phyloP scores from a whole-genome alignment of 1,140 invertebrate species.

The Aphis gossypii region DNA sequence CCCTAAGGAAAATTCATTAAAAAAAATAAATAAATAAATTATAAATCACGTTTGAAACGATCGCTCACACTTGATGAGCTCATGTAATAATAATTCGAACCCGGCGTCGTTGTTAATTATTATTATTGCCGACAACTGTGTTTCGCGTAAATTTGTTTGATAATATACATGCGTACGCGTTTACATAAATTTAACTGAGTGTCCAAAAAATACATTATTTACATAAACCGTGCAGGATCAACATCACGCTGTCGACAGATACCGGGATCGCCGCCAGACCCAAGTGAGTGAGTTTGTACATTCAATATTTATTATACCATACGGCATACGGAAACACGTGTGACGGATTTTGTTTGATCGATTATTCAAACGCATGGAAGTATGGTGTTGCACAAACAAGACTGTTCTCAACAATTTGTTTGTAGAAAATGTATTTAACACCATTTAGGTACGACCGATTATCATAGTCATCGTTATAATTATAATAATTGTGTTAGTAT shows the following conservation, averaged over 20 bases:
- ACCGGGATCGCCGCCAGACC: not conserved
- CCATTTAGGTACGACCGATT: not conserved
- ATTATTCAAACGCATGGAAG: not conserved
- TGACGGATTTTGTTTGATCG: not conserved
- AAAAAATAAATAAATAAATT: not conserved
- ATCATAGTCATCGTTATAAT: no score
- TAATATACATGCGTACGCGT: no score
- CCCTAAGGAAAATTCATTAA: no score
- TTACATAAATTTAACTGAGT: not conserved
- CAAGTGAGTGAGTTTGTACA: not conserved
- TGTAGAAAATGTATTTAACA: not conserved
- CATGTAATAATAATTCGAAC: not conserved
- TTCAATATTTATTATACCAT: not conserved
- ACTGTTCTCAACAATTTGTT: not conserved
- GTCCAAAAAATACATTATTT: not conserved
- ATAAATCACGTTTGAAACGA: not conserved
- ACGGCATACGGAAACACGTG: not conserved
- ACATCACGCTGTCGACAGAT: not conserved
- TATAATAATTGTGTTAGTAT: no score
- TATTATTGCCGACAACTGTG: not conserved
- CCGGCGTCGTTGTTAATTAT: not conserved
- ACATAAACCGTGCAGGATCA: not conserved
- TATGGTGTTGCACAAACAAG: not conserved
- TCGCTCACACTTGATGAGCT: not conserved
- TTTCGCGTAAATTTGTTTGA: not conserved